Percentiles rank a stretch among this genome's conserved stretches.
Evolutionary conservation across 2,113 vertebrate genomes (phyloP).

Genomic region (Mesembrinibis cayennensis): DNA sequence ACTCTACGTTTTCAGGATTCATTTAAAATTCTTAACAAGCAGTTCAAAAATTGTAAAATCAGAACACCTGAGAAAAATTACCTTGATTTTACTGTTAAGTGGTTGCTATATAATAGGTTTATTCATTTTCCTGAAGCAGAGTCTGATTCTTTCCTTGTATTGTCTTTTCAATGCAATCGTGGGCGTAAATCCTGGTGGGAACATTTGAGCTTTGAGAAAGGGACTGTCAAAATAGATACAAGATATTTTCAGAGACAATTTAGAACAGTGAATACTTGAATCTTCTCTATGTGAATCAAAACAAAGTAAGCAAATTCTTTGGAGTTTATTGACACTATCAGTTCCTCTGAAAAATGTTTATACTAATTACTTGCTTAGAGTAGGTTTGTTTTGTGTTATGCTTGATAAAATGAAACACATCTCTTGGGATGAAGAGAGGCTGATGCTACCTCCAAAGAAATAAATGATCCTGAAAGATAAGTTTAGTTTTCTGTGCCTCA

Average conservation of each 20-base stretch:
- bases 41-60: not conserved
- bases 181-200: not conserved
- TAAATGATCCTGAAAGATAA: not conserved
- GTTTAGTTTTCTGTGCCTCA: not conserved
- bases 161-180: not conserved
- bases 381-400: not conserved
- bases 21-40: not conserved
- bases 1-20: not conserved
- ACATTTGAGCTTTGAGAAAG: not conserved
- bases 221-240: slow-evolving; percentile 20
- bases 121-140: not conserved
- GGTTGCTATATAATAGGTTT: not conserved
- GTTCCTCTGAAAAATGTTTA: not conserved
- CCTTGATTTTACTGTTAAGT: not conserved
- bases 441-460: not conserved
- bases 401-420: not conserved
- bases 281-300: not conserved
- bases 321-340: not conserved
- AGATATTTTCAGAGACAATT: not conserved
- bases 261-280: not conserved
- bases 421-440: not conserved
- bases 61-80: not conserved
- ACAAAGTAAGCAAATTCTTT: not conserved
- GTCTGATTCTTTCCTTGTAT: not conserved
- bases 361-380: not conserved